Evolutionary conservation across 2,888 invertebrate genomes (phyloP), one percentile per base, ranked within the genome.

Genomic region (Conus canariensis): DNA sequence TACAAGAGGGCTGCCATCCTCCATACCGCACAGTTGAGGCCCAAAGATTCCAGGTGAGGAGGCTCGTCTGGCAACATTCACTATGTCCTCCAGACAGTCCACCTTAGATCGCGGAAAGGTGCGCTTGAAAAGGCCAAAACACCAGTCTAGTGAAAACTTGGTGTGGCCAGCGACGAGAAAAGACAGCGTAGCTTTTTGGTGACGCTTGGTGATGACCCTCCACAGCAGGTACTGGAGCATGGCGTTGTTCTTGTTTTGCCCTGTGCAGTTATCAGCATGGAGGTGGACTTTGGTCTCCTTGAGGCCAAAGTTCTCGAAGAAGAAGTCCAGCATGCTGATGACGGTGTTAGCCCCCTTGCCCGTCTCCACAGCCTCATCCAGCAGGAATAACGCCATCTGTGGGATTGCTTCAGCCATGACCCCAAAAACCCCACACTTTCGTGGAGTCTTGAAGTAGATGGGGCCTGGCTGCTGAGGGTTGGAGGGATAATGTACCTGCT

Each of bases 401-500:
- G 86, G 64, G 9, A 70, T 7, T 16, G 56, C 90, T 80, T 90
- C 89, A 30, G 64, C 30, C 74, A 89, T 88, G 10, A 89, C 22
- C 10, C 90, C 89, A 60, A 90, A 89, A 3, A 90, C 9, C 10
- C 87, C 85, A 59, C 89, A 90, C 22, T 89, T 87, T 8, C 85
- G 59, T 3, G 89, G 90, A 19, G 90, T 87, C 90, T 92, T 85
- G 77, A 93, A 92, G 85, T 89, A 92, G 22, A 92, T 80, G 2
- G 91, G 92, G 9, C 93, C 93, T 86, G 93, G 92, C 86, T 93
- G 93, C 58, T 89, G 85, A n/a, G 93, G 92, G 85, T 92, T 82
- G n/a, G 59, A 87, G 14, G 93, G 93, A 70, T 90, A 93, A 60
- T 92, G 92, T 16, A 92, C 19, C 85, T 92, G 92, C 82, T 92